Conservation (phyloP, 2,113 vertebrate species). For the Sander lucioperca region DNA sequence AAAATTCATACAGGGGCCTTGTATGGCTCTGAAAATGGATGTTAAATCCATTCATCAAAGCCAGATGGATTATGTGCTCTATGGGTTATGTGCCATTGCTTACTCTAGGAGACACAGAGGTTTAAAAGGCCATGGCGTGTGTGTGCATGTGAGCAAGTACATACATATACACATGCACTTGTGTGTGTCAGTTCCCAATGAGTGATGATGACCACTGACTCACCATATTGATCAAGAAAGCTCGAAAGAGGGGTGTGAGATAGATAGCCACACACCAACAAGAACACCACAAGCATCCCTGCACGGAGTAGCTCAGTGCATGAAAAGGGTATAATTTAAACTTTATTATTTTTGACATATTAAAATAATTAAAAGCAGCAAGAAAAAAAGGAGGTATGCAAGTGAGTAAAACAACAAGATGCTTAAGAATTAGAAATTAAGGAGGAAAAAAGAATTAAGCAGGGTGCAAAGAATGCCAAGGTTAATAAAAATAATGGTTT, state of each 20-base stretch:
- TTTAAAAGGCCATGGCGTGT: conserved; percentile 69
- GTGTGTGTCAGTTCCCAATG: conserved; percentile 64
- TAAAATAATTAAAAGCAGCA: conserved; percentile 49
- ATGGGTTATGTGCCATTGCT: conserved; percentile 65
- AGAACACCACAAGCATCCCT: conserved; percentile 37
- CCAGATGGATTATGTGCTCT: conserved; percentile 75
- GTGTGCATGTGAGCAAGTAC: conserved; percentile 28
- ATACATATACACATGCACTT: conserved; percentile 47
- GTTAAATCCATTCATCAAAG: conserved; percentile 80
- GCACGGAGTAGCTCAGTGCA: background rate
- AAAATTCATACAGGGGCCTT: conserved; percentile 82
- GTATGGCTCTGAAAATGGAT: conserved; percentile 77
- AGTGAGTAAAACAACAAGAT: conserved; percentile 48
- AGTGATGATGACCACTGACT: conserved; percentile 76
- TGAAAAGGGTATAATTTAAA: conserved; percentile 8
- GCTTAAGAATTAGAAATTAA: conserved; percentile 48
- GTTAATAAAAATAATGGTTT: conserved; percentile 77
- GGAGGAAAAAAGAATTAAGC: conserved; percentile 51
- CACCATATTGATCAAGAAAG: conserved; percentile 75
- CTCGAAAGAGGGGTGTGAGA: conserved; percentile 49
- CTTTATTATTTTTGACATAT: conserved; percentile 31
- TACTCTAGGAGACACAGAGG: conserved; percentile 66
- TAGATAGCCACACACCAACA: conserved; percentile 57
- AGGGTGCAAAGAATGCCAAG: conserved; percentile 65
- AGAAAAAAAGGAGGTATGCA: conserved; percentile 21